A percentile compares a stretch with the other conserved stretches of the same genome.
These are phyloP conservation scores for Aythya fuligula DNA, from an alignment of 2,797 vertebrate species.

Conservation along the genomic window DNA sequence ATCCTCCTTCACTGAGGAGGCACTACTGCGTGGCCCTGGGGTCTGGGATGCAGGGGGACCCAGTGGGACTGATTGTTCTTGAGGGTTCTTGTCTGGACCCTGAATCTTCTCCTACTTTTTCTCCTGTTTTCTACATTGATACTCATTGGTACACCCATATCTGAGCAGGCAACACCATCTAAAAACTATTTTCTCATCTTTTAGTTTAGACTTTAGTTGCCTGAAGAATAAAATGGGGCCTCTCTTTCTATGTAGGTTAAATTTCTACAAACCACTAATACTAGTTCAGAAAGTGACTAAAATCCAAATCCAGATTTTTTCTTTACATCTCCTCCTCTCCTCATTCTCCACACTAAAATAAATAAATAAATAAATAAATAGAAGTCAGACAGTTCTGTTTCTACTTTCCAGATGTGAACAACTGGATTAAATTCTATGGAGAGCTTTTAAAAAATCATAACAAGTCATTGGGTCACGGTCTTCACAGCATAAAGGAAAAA, in stretches of 20 bases:
- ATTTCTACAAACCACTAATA: neutral
- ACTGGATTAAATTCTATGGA: slow-evolving; percentile 47
- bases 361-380: too few relatives aligned
- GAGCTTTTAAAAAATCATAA: slow-evolving; percentile 39
- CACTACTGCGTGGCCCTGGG: neutral
- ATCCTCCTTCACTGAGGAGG: neutral
- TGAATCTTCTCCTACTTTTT: neutral
- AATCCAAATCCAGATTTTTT: neutral
- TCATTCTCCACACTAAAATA: neutral
- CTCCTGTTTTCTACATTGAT: neutral
- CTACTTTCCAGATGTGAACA: slow-evolving; percentile 45
- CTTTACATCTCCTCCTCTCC: neutral
- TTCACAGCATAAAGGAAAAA: slow-evolving; percentile 21
- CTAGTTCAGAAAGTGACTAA: neutral
- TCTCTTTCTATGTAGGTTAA: neutral
- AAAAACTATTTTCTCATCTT: neutral
- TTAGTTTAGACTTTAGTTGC: neutral
- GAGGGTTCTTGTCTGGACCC: neutral
- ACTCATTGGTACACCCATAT: neutral
- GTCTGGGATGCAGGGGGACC: neutral
- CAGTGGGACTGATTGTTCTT: neutral
- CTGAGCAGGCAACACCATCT: neutral
- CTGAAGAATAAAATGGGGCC: neutral
- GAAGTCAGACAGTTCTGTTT: neutral
- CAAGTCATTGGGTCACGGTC: slow-evolving; percentile 34